phyloP scores from a whole-genome alignment of 2,888 invertebrate species.

The Heliconius sara region DNA sequence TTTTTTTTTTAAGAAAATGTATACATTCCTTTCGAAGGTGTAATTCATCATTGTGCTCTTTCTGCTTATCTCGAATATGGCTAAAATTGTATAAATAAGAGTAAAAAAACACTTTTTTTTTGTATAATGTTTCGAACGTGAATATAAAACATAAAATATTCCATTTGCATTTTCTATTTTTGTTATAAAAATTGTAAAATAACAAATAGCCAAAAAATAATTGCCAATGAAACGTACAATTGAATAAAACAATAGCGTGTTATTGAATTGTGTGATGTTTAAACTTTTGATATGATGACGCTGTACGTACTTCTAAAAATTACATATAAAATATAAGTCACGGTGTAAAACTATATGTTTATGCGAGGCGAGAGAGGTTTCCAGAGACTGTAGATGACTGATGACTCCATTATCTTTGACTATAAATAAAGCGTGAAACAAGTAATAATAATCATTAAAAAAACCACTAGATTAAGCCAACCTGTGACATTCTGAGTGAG shows the following conservation, averaged over 20 bases:
- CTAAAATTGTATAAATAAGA: background rate
- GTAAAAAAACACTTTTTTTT: background rate
- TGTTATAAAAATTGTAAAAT: background rate
- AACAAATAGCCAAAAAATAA: constrained; percentile 2
- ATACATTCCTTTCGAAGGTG: too few relatives aligned
- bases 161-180: constrained; percentile 3
- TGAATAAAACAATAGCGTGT: constrained; percentile 12
- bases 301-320: background rate
- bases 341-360: background rate
- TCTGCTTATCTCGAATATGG: background rate
- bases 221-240: constrained; percentile 9
- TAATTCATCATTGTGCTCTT: background rate
- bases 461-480: background rate
- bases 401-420: too few relatives aligned
- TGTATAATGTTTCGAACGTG: background rate
- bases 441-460: too few relatives aligned
- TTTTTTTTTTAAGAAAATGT: too few relatives aligned
- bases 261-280: constrained; percentile 21
- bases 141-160: background rate
- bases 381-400: too few relatives aligned
- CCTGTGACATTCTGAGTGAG: background rate
- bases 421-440: too few relatives aligned
- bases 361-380: too few relatives aligned
- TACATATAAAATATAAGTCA: background rate
- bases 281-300: background rate